phyloP scores from a whole-genome alignment of 1,140 invertebrate species.

The Drosophila navojoa region DNA sequence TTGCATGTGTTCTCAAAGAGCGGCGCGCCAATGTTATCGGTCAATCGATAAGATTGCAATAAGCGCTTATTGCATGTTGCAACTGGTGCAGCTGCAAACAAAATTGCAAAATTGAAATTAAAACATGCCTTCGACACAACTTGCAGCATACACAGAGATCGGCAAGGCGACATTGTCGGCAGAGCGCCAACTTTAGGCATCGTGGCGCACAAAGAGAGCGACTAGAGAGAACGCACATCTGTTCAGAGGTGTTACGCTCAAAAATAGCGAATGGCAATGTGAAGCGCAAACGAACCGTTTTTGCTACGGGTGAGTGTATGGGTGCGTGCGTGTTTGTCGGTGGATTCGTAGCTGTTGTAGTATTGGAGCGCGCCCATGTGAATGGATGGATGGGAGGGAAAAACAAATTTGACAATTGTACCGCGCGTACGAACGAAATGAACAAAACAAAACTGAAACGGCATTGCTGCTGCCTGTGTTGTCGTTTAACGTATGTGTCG shows the following conservation, averaged over 20 bases:
- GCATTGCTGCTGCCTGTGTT: slow-evolving; percentile 65
- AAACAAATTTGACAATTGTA: slow-evolving; percentile 82
- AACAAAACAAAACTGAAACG: slow-evolving; percentile 82
- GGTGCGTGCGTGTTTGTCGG: slow-evolving; percentile 34
- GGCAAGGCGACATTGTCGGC: slow-evolving; percentile 5
- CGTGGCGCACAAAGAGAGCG: slow-evolving; percentile 28
- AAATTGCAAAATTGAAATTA: not conserved
- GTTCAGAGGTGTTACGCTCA: slow-evolving; percentile 50
- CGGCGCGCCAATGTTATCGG: slow-evolving; percentile 48
- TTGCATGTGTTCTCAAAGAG: slow-evolving; percentile 43
- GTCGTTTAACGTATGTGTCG: slow-evolving; percentile 32
- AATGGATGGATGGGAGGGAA: slow-evolving; percentile 74
- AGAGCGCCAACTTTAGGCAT: slow-evolving; percentile 23
- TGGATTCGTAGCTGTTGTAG: slow-evolving; percentile 32
- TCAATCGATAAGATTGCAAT: slow-evolving; percentile 40
- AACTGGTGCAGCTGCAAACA: slow-evolving; percentile 3
- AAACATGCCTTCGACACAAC: not conserved
- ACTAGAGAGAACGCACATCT: slow-evolving; percentile 25
- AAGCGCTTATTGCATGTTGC: slow-evolving; percentile 18
- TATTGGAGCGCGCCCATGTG: slow-evolving; percentile 57
- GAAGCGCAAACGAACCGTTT: slow-evolving; percentile 57
- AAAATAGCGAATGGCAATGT: slow-evolving; percentile 72
- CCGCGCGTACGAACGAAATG: slow-evolving; percentile 79
- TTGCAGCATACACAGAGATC: slow-evolving; percentile 1
- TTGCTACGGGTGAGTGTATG: slow-evolving; percentile 25